Evolutionary conservation across 92 coral and sea anemone genomes (phyloP).

Genomic region (Paramuricea clavata): DNA sequence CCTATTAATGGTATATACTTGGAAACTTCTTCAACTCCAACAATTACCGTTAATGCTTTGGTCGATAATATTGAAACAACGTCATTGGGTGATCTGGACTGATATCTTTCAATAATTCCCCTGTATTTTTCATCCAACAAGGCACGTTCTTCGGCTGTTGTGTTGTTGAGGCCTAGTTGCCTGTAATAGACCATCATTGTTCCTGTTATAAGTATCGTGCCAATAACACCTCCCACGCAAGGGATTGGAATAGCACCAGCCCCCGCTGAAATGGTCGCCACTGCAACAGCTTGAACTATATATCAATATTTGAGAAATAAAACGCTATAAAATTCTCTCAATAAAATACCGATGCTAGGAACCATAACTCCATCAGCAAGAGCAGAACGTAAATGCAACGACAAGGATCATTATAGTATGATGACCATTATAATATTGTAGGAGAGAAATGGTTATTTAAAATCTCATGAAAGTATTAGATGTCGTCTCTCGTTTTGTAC

Average conservation of each 20-base stretch:
- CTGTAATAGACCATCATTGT: neutral
- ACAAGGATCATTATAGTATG: no score
- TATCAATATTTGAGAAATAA: neutral
- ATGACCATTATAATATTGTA: no score
- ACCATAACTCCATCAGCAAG: no score
- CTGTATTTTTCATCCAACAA: neutral
- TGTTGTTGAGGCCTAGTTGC: neutral
- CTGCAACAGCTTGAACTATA: neutral
- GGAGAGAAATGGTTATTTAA: no score
- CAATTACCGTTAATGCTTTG: neutral
- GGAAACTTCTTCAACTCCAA: neutral
- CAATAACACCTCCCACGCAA: constrained; percentile 1
- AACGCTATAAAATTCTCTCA: no score
- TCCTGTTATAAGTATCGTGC: neutral
- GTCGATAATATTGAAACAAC: neutral
- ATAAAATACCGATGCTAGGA: no score
- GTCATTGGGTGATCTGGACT: neutral
- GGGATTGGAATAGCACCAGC: constrained; percentile 28
- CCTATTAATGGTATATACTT: neutral
- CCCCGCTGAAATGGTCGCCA: constrained; percentile 11
- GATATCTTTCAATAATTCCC: neutral
- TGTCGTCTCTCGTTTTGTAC: no score
- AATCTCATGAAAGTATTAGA: no score
- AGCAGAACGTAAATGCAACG: no score
- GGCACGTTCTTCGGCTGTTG: neutral